Evolutionary conservation across 2,888 invertebrate genomes (phyloP).

Genomic region (Camponotus fellah): DNA sequence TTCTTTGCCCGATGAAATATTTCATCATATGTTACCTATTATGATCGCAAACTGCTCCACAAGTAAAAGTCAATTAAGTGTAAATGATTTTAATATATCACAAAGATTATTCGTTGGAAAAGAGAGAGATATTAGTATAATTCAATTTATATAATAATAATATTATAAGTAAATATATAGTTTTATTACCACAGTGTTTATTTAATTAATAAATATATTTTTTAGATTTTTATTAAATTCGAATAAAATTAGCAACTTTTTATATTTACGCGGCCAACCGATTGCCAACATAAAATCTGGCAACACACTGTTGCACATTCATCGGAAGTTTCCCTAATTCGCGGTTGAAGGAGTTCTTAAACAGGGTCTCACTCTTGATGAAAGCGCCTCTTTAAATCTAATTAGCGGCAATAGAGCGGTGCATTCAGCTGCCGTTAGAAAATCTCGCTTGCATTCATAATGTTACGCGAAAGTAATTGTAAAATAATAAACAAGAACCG

Average conservation of each 20-base stretch:
- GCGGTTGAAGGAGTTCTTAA: slow-evolving; percentile 66
- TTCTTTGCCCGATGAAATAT: slow-evolving; percentile 24
- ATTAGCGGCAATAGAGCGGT: slow-evolving; percentile 64
- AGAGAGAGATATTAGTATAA: background rate
- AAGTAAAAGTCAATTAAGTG: slow-evolving; percentile 5
- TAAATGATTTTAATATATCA: background rate
- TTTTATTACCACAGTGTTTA: background rate
- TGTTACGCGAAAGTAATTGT: background rate
- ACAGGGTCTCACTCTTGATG: slow-evolving; percentile 58
- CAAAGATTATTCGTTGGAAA: slow-evolving; percentile 11
- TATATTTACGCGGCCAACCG: background rate
- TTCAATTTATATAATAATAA: background rate
- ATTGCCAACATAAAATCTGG: background rate
- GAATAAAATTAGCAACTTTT: background rate
- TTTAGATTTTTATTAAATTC: background rate
- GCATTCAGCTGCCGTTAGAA: slow-evolving; percentile 60
- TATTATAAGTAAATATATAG: background rate
- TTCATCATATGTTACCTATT: background rate
- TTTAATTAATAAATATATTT: slow-evolving; percentile 10
- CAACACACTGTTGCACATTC: slow-evolving; percentile 49
- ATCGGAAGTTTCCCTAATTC: slow-evolving; percentile 68
- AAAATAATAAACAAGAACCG: slow-evolving; percentile 1
- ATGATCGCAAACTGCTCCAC: background rate
- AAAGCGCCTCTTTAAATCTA: slow-evolving; percentile 69
- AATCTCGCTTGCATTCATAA: slow-evolving; percentile 54